A percentile compares a stretch with the other conserved stretches of the same genome.
These are phyloP conservation scores for Trinorchestia longiramus DNA, from an alignment of 1,140 invertebrate genomes.

Conservation along the genomic window DNA sequence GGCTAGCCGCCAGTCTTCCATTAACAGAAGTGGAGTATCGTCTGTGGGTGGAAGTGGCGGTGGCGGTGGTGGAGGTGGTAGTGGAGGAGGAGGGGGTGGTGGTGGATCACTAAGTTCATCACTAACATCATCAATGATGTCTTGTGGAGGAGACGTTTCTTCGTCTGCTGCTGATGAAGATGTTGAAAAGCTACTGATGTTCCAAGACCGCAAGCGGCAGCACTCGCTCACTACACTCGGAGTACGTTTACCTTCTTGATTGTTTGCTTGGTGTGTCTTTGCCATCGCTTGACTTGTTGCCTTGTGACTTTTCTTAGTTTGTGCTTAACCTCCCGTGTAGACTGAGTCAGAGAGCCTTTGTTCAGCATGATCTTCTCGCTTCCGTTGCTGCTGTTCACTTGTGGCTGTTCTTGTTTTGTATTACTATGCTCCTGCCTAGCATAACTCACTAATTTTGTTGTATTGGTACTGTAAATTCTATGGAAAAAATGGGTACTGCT, in stretches of 20 bases:
- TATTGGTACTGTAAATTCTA: neutral
- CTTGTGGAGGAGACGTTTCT: constrained; percentile 17
- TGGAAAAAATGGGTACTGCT: neutral
- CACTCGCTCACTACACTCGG: constrained; percentile 48
- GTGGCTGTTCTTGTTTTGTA: neutral
- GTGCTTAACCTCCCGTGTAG: neutral
- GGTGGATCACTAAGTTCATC: constrained; percentile 43
- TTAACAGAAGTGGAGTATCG: neutral
- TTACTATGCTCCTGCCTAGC: neutral
- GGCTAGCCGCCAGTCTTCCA: constrained; percentile 15
- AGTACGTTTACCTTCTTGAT: constrained; percentile 18
- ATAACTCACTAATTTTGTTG: neutral
- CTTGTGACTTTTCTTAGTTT: neutral
- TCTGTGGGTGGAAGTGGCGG: neutral
- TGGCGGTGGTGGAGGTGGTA: neutral
- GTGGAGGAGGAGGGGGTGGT: neutral
- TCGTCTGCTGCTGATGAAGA: constrained; percentile 41
- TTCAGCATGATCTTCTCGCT: neutral
- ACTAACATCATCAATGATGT: constrained; percentile 15
- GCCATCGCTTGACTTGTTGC: neutral
- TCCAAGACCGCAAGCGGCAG: constrained; percentile 34
- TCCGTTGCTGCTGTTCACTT: neutral
- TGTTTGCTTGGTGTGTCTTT: neutral
- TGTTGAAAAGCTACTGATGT: constrained; percentile 18
- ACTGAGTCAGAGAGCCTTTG: neutral